phyloP scores from a whole-genome alignment of 1,140 invertebrate species.

The Doryteuthis pealeii region DNA sequence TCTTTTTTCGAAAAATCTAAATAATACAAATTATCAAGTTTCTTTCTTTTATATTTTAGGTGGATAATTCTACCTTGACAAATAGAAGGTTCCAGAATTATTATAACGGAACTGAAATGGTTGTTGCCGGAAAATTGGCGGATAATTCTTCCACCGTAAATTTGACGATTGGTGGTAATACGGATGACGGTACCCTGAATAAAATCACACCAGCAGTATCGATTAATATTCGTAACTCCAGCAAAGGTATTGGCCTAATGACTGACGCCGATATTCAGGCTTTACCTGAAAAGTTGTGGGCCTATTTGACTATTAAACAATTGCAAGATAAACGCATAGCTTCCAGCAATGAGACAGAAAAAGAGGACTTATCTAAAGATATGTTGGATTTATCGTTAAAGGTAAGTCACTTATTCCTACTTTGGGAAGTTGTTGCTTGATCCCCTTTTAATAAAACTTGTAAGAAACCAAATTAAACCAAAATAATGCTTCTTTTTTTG shows the following conservation, averaged over 20 bases:
- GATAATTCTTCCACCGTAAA: slow-evolving; percentile 27
- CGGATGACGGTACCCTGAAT: slow-evolving; percentile 21
- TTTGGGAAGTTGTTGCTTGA: background rate
- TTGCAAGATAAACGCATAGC: slow-evolving; percentile 62
- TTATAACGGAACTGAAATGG: slow-evolving; percentile 37
- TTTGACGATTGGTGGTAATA: slow-evolving; percentile 21
- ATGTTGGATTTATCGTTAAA: slow-evolving; percentile 39
- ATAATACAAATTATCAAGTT: no score
- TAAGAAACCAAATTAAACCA: background rate
- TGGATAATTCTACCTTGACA: slow-evolving; percentile 41
- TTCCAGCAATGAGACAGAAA: slow-evolving; percentile 16
- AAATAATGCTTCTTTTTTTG: background rate
- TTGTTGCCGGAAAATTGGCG: slow-evolving; percentile 33
- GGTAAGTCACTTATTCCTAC: slow-evolving; percentile 24
- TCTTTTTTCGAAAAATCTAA: no score
- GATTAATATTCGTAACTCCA: slow-evolving; percentile 72
- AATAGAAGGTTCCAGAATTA: slow-evolving; percentile 26
- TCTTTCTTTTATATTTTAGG: no score
- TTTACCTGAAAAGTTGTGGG: slow-evolving; percentile 71
- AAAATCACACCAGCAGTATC: slow-evolving; percentile 69
- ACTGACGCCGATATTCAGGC: slow-evolving; percentile 37
- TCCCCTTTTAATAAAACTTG: background rate
- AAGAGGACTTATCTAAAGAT: slow-evolving; percentile 30
- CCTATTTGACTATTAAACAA: slow-evolving; percentile 71
- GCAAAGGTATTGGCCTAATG: slow-evolving; percentile 61